Evolutionary conservation across 2,797 vertebrate genomes (phyloP).

Genomic region (Sebastes taczanowskii): DNA sequence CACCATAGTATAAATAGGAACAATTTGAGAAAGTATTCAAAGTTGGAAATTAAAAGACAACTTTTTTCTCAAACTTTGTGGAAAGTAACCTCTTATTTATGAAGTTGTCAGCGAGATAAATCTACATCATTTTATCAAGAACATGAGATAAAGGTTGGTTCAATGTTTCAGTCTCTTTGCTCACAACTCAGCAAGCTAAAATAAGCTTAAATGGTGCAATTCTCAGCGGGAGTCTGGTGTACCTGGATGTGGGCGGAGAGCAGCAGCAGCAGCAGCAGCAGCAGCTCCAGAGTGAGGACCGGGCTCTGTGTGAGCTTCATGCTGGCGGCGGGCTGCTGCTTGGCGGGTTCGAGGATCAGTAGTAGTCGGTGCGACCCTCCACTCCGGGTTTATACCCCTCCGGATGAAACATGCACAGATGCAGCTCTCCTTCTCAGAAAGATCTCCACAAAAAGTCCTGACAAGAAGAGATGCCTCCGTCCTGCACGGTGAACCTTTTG

Average conservation of each 20-base stretch:
- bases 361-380: constrained; percentile 16
- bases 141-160: neutral
- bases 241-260: constrained; percentile 37
- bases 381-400: neutral
- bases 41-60: too few relatives aligned
- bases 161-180: neutral
- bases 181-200: neutral
- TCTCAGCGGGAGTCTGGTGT: neutral
- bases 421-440: neutral
- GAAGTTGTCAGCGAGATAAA: neutral
- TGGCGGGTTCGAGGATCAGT: constrained; percentile 3
- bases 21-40: neutral
- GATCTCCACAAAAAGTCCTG: neutral
- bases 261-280: constrained; percentile 35
- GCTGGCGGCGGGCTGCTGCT: constrained; percentile 10
- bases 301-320: constrained; percentile 25
- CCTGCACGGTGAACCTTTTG: constrained; percentile 66
- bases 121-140: neutral
- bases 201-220: neutral
- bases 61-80: too few relatives aligned
- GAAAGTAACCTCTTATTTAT: too few relatives aligned
- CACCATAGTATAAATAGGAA: neutral
- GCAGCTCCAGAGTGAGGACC: constrained; percentile 14
- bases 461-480: constrained; percentile 66
- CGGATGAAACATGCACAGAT: constrained; percentile 15